Base-by-base conservation (phyloP, 2,888 invertebrate species). In the Drosophila meridiana region DNA sequence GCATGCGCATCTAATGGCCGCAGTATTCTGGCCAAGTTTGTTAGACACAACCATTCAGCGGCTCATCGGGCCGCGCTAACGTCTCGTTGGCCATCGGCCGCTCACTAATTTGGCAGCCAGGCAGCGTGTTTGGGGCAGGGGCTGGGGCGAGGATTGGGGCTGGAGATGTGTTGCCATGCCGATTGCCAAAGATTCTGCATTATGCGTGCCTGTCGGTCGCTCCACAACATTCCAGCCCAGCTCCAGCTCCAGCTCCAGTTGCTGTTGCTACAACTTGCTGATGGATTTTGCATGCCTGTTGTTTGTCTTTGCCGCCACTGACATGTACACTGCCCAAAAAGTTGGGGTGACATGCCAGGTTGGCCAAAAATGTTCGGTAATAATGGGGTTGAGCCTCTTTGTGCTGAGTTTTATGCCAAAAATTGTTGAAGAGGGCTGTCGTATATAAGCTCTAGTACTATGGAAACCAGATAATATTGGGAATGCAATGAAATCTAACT, bases 1-100 rank as follows among this genome's bases (percentile, higher is more conserved):
- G 56, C 60, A 50, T 57, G 43, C 43, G 38, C 52, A 32, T 69
- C 42, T 57, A 42, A 36, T 55, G 43, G 47, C 48, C 75, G 55
- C 79, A 52, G 68, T 43, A 82, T 74, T 74, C 55, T 65, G 75
- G 72, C 69, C 76, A 72, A 60, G 64, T 79, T 82, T 65, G 76
- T 67, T 64, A 72, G 69, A 65, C 65, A 40, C 69, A 79, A 60
- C 52, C 48, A 70, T 66, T 53, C 65, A 48, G 55, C 28, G 34
- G 42, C 67, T 14, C 56, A 52, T 50, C 34, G 28, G 14, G 42
- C 28, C 59, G 38, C 59, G 55, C 40, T 36, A 26, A 14, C 20
- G 5, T 43, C 64, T 42, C 43, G 40, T 50, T 67, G 26, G 26
- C 30, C 47, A 43, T 52, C 43, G 43, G 30, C 30, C 45, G 40